Percentiles rank a stretch among this genome's conserved stretches.
phyloP scores from a whole-genome alignment of 2,888 invertebrate species.

The Nowickia ferox region DNA sequence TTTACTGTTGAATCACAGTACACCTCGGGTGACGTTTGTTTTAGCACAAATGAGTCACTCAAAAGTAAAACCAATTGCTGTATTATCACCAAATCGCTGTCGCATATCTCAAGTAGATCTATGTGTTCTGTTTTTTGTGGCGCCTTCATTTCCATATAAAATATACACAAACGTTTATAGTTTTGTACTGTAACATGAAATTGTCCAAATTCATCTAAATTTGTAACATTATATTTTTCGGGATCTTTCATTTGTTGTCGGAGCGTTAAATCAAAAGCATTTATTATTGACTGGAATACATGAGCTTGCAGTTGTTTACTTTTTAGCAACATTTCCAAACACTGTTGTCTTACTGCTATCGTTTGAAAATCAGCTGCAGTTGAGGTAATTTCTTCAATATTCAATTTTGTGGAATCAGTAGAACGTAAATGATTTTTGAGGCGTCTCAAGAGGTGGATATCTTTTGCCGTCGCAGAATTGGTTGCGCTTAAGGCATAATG shows the following conservation, averaged over 20 bases:
- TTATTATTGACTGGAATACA: slow-evolving; percentile 84
- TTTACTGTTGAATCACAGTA: slow-evolving; percentile 67
- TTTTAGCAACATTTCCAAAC: slow-evolving; percentile 87
- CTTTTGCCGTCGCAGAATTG: slow-evolving; percentile 93
- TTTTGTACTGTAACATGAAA: slow-evolving; percentile 76
- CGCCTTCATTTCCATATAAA: slow-evolving; percentile 79
- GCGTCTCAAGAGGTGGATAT: slow-evolving; percentile 92
- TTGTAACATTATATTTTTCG: slow-evolving; percentile 74
- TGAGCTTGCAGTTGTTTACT: slow-evolving; percentile 87
- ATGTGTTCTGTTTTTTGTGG: slow-evolving; percentile 72
- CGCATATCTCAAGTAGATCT: slow-evolving; percentile 76
- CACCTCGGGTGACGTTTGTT: slow-evolving; percentile 47
- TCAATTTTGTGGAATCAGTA: slow-evolving; percentile 83
- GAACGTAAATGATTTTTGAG: slow-evolving; percentile 87
- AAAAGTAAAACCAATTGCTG: slow-evolving; percentile 87
- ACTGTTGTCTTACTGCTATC: slow-evolving; percentile 88
- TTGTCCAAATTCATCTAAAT: slow-evolving; percentile 77
- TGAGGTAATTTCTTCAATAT: slow-evolving; percentile 75
- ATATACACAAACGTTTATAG: slow-evolving; percentile 79
- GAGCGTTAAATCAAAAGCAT: slow-evolving; percentile 77
- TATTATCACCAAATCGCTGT: slow-evolving; percentile 85
- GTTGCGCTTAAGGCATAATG: slow-evolving; percentile 94
- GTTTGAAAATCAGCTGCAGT: slow-evolving; percentile 88
- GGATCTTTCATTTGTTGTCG: slow-evolving; percentile 72
- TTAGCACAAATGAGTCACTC: slow-evolving; percentile 64